A percentile compares a stretch with the other conserved stretches of the same genome.
These are phyloP conservation scores for Drosophila ogumai DNA, from an alignment of 1,140 invertebrate species.

Conservation along the genomic window DNA sequence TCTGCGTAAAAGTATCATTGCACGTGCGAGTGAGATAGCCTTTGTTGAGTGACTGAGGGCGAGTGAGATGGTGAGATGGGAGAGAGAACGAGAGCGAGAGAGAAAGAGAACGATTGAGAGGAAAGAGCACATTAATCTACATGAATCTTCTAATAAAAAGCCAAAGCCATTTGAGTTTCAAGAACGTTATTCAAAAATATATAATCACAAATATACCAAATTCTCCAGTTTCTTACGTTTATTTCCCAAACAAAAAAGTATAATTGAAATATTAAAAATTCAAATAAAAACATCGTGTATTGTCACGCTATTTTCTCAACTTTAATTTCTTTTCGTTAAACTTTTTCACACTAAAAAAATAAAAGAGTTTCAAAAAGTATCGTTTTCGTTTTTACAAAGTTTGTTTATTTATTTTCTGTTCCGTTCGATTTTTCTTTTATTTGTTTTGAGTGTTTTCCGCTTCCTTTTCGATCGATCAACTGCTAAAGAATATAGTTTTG, in stretches of 20 bases:
- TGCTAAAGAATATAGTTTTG: constrained; percentile 9
- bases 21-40: constrained; percentile 49
- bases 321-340: constrained; percentile 39
- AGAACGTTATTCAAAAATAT: constrained; percentile 30
- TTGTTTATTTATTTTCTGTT: constrained; percentile 32
- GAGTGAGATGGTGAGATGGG: constrained; percentile 18
- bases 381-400: constrained; percentile 15
- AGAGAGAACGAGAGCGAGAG: constrained; percentile 28
- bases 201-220: constrained; percentile 30
- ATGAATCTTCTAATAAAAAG: constrained; percentile 72
- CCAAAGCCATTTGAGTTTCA: constrained; percentile 71
- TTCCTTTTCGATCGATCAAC: constrained; percentile 33
- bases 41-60: constrained; percentile 29
- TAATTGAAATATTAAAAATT: background rate
- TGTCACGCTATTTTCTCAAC: constrained; percentile 32
- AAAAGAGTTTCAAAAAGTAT: constrained; percentile 18
- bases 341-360: constrained; percentile 47
- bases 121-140: constrained; percentile 74
- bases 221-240: constrained; percentile 29
- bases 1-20: constrained; percentile 26
- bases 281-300: constrained; percentile 10
- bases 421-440: constrained; percentile 32
- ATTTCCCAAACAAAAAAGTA: constrained; percentile 29
- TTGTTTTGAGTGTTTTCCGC: constrained; percentile 39
- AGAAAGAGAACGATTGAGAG: constrained; percentile 69